Evolutionary conservation across 2,113 vertebrate species (phyloP).

Genomic region (Origma solitaria): DNA sequence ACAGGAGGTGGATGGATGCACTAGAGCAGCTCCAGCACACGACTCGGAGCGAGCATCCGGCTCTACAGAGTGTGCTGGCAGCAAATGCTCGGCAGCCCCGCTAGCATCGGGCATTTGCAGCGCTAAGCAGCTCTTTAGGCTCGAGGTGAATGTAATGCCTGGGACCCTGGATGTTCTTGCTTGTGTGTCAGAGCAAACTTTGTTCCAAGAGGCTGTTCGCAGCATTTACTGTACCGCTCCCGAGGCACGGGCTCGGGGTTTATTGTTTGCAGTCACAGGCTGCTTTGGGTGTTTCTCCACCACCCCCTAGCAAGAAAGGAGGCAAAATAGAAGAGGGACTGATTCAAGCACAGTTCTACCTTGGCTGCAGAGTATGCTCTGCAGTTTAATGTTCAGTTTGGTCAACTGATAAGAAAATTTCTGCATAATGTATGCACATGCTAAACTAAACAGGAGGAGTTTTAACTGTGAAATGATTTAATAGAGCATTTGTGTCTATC

Average conservation of each 20-base stretch:
- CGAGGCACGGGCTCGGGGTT: conserved; percentile 12
- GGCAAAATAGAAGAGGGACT: neutral
- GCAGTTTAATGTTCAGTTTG: neutral
- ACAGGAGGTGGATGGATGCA: fast-evolving
- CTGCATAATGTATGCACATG: neutral
- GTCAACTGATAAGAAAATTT: neutral
- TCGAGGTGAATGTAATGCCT: neutral
- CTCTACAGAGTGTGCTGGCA: neutral
- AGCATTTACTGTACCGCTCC: neutral
- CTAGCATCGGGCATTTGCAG: neutral
- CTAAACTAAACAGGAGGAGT: neutral
- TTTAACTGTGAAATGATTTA: neutral
- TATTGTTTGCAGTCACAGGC: conserved; percentile 45
- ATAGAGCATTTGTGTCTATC: neutral
- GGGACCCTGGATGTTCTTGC: neutral
- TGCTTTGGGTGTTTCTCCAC: neutral
- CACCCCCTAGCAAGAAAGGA: neutral
- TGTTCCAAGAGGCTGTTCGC: neutral
- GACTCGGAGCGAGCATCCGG: neutral
- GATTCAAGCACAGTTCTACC: neutral
- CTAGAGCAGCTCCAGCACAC: neutral
- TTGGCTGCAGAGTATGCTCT: neutral
- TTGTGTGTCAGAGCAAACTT: conserved; percentile 45
- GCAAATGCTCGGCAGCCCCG: neutral
- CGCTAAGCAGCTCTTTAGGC: neutral